Percentiles rank a stretch among this genome's conserved stretches.
These are phyloP conservation scores for Hippocampus mohnikei DNA, from an alignment of 2,113 vertebrate species.

Conservation along the genomic window DNA sequence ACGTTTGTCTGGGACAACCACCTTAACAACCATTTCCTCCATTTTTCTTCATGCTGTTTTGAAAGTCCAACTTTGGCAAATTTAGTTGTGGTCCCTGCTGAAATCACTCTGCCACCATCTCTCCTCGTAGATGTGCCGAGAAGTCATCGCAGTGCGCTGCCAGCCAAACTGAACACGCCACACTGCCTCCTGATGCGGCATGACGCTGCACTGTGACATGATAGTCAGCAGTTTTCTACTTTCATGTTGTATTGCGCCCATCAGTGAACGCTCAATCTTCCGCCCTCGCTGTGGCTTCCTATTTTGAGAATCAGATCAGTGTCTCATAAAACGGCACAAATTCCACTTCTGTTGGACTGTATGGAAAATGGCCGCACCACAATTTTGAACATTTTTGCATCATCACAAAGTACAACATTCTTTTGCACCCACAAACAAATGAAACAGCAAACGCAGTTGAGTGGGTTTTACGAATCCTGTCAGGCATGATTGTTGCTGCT, in stretches of 20 bases:
- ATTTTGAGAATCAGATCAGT: not conserved
- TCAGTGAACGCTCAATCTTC: no score
- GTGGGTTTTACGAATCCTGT: not conserved
- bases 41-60: not conserved
- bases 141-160: no score
- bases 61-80: not conserved
- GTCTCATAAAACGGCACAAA: not conserved
- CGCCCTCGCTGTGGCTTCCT: not conserved
- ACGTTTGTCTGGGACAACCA: not conserved
- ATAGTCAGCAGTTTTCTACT: not conserved
- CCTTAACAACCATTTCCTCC: not conserved
- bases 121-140: no score
- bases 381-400: no score
- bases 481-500: constrained; percentile 23
- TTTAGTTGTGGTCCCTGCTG: not conserved
- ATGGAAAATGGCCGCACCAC: no score
- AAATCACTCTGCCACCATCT: not conserved
- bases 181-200: no score
- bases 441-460: not conserved
- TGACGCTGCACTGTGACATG: not conserved
- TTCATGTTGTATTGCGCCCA: not conserved
- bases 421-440: not conserved
- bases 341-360: no score
- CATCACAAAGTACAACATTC: not conserved
- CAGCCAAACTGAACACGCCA: no score